A percentile compares a stretch with the other conserved stretches of the same genome.
phyloP scores from a whole-genome alignment of 1,140 invertebrate species.

The Saccostrea glomerata region DNA sequence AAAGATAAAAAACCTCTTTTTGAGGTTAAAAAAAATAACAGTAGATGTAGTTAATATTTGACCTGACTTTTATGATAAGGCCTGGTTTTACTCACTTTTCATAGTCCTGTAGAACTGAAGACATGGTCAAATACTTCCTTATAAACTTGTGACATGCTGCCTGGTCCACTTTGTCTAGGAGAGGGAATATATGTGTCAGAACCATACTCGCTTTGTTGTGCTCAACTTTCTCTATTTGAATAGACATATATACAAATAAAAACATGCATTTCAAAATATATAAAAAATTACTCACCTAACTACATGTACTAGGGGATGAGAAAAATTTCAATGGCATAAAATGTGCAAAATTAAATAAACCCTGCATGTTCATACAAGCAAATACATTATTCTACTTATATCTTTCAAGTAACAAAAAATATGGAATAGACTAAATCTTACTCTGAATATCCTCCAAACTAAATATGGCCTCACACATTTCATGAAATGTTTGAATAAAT shows the following conservation, averaged over 20 bases:
- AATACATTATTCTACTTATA: too few species aligned
- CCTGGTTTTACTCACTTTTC: background rate
- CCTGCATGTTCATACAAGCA: too few species aligned
- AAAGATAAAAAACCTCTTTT: too few species aligned
- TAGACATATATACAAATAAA: background rate
- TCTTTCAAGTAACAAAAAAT: background rate
- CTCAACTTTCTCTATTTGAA: background rate
- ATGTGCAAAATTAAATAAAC: too few species aligned
- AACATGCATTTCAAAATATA: too few species aligned
- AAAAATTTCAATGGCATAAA: too few species aligned
- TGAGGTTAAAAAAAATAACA: too few species aligned
- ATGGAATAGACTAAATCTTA: background rate
- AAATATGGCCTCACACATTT: constrained; percentile 11
- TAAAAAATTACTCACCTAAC: too few species aligned
- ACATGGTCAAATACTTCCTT: background rate
- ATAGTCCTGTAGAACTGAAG: background rate
- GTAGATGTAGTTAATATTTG: too few species aligned
- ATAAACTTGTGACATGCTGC: constrained; percentile 11
- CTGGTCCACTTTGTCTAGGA: background rate
- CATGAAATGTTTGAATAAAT: constrained; percentile 22
- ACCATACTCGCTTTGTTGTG: constrained; percentile 17
- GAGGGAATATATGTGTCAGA: background rate
- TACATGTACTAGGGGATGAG: too few species aligned
- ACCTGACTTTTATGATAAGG: too few species aligned
- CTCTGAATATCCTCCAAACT: constrained; percentile 11